Percentiles rank a stretch among this genome's conserved stretches.
phyloP scores from a whole-genome alignment of 2,797 vertebrate genomes.

The Coregonus sp. region DNA sequence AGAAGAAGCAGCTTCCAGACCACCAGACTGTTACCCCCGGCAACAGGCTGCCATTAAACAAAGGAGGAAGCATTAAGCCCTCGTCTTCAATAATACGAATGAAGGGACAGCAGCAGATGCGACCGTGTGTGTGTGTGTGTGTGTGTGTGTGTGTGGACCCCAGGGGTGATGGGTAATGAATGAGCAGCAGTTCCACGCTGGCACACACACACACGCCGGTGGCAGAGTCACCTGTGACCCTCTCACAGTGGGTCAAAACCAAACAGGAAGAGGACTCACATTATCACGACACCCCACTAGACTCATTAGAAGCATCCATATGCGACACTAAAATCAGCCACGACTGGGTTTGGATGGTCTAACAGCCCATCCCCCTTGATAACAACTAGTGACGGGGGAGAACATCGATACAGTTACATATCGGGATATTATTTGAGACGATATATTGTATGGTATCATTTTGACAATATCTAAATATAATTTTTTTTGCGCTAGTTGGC shows the following conservation, averaged over 20 bases:
- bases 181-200: slow-evolving; percentile 53
- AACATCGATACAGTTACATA: too few relatives aligned
- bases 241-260: slow-evolving; percentile 60
- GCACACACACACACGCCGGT: slow-evolving; percentile 40
- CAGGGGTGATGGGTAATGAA: slow-evolving; percentile 35
- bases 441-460: too few relatives aligned
- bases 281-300: slow-evolving; percentile 48
- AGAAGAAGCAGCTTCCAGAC: slow-evolving; percentile 53
- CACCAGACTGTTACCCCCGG: slow-evolving; percentile 65
- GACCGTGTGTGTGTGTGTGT: not conserved
- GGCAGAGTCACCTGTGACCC: slow-evolving; percentile 70
- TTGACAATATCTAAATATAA: too few relatives aligned
- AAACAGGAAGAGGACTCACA: slow-evolving; percentile 35
- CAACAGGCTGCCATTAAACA: slow-evolving; percentile 72
- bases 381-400: too few relatives aligned
- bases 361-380: too few relatives aligned
- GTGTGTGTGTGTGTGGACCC: slow-evolving; percentile 22
- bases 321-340: slow-evolving; percentile 33
- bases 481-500: too few relatives aligned
- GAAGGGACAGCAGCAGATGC: slow-evolving; percentile 59
- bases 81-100: slow-evolving; percentile 43
- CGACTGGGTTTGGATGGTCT: slow-evolving; percentile 26
- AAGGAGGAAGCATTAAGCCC: slow-evolving; percentile 60
- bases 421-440: too few relatives aligned
- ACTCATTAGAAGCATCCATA: slow-evolving; percentile 71